These are phyloP conservation scores for Pituophis catenifer DNA, from an alignment of 2,113 vertebrate species.

Conservation along the genomic window DNA sequence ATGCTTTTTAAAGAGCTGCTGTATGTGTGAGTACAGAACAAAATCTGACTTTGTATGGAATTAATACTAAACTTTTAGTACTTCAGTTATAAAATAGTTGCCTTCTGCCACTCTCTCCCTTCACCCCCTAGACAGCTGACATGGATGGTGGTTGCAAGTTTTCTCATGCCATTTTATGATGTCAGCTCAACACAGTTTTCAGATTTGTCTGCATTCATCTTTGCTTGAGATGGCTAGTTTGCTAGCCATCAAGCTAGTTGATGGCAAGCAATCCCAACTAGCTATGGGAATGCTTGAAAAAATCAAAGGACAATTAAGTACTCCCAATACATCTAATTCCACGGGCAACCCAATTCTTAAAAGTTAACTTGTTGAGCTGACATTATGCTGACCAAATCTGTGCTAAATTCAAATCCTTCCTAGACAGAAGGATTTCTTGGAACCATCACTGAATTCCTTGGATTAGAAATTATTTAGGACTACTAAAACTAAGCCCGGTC, in stretches of 20 bases:
- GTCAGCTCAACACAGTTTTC: slow-evolving; percentile 9
- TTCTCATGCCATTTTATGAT: slow-evolving; percentile 12
- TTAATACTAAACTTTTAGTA: slow-evolving; percentile 29
- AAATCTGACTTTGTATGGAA: slow-evolving; percentile 20
- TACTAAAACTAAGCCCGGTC: background rate
- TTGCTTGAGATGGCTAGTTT: background rate
- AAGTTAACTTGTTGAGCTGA: background rate
- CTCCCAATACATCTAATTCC: background rate
- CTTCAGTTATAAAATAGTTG: slow-evolving; percentile 4
- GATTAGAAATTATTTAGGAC: background rate
- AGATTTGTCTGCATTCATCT: background rate
- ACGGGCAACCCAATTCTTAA: background rate
- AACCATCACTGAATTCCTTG: background rate
- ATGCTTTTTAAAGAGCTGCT: background rate
- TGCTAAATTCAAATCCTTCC: background rate
- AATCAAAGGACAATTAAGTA: slow-evolving; percentile 7
- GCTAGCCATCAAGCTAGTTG: no score
- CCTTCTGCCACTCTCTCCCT: background rate
- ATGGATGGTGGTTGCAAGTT: background rate
- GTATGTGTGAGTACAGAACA: slow-evolving; percentile 11
- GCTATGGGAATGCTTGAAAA: slow-evolving; percentile 23
- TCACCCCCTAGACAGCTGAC: slow-evolving; percentile 1
- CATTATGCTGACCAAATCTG: background rate
- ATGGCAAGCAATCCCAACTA: background rate
- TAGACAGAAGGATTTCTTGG: background rate